Conservation (phyloP, 2,888 invertebrate species). For the Sericinus montela region DNA sequence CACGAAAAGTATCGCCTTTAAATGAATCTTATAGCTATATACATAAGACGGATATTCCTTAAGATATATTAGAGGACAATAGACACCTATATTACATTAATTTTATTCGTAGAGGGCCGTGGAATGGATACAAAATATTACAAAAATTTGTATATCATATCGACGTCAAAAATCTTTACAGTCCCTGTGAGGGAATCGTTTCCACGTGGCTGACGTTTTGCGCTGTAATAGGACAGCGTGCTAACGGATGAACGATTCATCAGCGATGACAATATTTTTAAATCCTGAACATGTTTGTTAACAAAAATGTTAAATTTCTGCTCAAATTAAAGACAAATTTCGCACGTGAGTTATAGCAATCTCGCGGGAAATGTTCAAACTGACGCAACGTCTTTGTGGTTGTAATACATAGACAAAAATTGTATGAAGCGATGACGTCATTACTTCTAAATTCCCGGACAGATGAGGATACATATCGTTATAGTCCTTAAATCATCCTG, state of each 20-base stretch:
- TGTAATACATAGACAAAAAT: too few relatives aligned
- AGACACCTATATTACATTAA: conserved; percentile 69
- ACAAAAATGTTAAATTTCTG: conserved; percentile 22
- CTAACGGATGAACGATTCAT: conserved; percentile 40
- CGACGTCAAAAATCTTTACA: conserved; percentile 33
- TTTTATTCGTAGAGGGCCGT: conserved; percentile 52
- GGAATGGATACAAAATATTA: conserved; percentile 77
- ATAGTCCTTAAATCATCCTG: too few relatives aligned
- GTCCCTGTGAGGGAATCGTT: conserved; percentile 21
- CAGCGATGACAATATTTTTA: conserved; percentile 53
- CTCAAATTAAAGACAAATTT: too few relatives aligned
- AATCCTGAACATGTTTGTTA: conserved; percentile 49
- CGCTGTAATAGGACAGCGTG: conserved; percentile 21
- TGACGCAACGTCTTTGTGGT: too few relatives aligned
- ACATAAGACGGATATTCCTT: conserved; percentile 71
- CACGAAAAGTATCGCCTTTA: conserved; percentile 29
- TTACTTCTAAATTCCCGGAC: too few relatives aligned
- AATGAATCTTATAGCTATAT: conserved; percentile 60
- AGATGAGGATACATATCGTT: too few relatives aligned
- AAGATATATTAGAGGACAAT: conserved; percentile 61
- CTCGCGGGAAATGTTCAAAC: too few relatives aligned
- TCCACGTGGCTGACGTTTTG: conserved; percentile 15
- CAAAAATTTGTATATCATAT: conserved; percentile 48
- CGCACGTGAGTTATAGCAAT: too few relatives aligned
- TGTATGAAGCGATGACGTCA: too few relatives aligned